Conservation (phyloP, 2,797 vertebrate genomes). For the Schizothorax lantsangensis region DNA sequence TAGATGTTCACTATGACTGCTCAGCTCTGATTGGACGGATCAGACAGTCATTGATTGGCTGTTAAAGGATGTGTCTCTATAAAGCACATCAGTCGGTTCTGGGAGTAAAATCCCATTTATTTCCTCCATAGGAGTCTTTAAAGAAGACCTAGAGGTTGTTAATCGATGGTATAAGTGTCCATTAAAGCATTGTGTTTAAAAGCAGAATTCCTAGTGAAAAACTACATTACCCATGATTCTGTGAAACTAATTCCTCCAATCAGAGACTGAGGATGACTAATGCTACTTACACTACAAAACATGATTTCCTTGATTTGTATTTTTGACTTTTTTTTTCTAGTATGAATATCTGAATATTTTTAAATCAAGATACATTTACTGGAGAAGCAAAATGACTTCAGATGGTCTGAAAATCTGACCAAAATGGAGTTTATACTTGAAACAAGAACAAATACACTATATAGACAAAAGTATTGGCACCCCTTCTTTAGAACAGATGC, state of each 20-base stretch:
- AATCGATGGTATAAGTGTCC: too few relatives aligned
- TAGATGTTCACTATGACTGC: not conserved
- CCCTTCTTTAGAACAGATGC: too few relatives aligned
- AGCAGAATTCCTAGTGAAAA: not conserved
- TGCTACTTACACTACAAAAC: not conserved
- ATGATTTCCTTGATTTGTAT: too few relatives aligned
- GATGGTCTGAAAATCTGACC: too few relatives aligned
- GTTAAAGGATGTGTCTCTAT: constrained; percentile 60
- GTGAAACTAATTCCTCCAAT: not conserved
- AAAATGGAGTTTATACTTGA: too few relatives aligned
- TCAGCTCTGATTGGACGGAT: constrained; percentile 21
- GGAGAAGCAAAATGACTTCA: too few relatives aligned
- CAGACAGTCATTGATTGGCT: constrained; percentile 76
- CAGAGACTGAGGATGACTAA: not conserved
- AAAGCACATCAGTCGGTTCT: not conserved
- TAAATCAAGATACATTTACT: not conserved
- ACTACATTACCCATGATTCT: constrained; percentile 19
- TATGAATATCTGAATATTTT: not conserved
- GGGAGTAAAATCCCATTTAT: not conserved
- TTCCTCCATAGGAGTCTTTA: not conserved
- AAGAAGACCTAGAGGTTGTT: not conserved
- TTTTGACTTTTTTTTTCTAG: not conserved
- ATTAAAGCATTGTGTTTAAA: not conserved
- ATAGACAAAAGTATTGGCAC: too few relatives aligned
- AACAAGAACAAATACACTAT: too few relatives aligned